Conservation (phyloP, 2,113 vertebrate species). For the Hyperoodon ampullatus region DNA sequence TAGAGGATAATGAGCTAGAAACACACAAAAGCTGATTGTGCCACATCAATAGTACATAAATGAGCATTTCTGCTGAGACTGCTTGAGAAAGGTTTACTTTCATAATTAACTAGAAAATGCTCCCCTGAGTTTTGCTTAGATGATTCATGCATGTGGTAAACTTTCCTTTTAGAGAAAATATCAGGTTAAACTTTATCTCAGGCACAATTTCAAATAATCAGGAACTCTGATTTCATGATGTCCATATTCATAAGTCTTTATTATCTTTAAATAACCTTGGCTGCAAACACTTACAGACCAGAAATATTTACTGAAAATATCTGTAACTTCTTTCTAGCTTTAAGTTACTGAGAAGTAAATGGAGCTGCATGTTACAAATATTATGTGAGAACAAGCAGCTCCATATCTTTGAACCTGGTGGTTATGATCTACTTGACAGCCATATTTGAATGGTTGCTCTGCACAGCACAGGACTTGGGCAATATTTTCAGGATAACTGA, state of each 20-base stretch:
- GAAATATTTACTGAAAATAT: not conserved
- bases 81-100: not conserved
- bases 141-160: not conserved
- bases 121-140: not conserved
- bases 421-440: not conserved
- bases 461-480: not conserved
- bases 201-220: not conserved
- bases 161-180: not conserved
- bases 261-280: conserved; percentile 26
- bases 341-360: not conserved
- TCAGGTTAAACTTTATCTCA: not conserved
- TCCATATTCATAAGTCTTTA: not conserved
- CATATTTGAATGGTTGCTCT: not conserved
- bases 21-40: not conserved
- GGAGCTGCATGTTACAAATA: not conserved
- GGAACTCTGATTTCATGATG: not conserved
- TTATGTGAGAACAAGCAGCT: not conserved
- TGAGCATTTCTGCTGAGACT: conserved; percentile 4
- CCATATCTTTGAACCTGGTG: not conserved
- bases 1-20: not conserved
- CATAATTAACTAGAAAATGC: not conserved
- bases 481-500: not conserved
- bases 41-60: not conserved
- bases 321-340: not conserved
- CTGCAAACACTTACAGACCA: not conserved